These are phyloP conservation scores for Chironomus tentans DNA, from an alignment of 2,888 invertebrate species.

Conservation along the genomic window DNA sequence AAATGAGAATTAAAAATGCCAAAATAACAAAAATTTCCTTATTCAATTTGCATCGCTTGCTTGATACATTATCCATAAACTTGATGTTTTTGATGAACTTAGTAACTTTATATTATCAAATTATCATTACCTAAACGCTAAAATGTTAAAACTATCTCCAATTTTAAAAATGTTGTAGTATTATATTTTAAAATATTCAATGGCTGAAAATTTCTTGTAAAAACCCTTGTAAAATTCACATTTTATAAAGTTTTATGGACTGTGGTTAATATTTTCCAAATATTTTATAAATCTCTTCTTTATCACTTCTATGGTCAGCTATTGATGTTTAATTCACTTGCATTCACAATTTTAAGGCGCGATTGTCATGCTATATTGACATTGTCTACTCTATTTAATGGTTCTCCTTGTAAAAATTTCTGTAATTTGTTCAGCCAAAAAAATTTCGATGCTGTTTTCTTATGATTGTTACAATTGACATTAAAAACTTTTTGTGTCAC, in stretches of 20 bases:
- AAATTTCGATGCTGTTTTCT: too few species aligned
- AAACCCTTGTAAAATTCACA: not conserved
- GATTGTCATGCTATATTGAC: too few species aligned
- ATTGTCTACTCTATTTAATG: too few species aligned
- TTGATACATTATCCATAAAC: not conserved
- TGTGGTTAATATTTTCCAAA: not conserved
- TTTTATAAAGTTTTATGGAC: not conserved
- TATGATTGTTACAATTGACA: too few species aligned
- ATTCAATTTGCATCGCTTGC: not conserved
- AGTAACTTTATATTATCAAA: not conserved
- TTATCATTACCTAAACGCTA: not conserved
- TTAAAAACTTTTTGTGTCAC: too few species aligned
- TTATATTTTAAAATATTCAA: slow-evolving; percentile 1
- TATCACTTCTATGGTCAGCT: too few species aligned
- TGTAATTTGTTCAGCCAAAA: too few species aligned
- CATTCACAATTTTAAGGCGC: too few species aligned
- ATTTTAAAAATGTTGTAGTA: not conserved
- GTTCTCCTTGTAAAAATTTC: too few species aligned
- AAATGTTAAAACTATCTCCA: not conserved
- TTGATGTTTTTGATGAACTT: not conserved
- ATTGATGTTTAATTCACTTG: too few species aligned
- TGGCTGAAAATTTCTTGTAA: not conserved
- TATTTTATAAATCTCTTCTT: not conserved
- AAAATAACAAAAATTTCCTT: not conserved
- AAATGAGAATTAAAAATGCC: not conserved